A percentile compares a stretch with the other conserved stretches of the same genome.
phyloP scores from a whole-genome alignment of 2,113 vertebrate species.

The Acrocephalus arundinaceus region DNA sequence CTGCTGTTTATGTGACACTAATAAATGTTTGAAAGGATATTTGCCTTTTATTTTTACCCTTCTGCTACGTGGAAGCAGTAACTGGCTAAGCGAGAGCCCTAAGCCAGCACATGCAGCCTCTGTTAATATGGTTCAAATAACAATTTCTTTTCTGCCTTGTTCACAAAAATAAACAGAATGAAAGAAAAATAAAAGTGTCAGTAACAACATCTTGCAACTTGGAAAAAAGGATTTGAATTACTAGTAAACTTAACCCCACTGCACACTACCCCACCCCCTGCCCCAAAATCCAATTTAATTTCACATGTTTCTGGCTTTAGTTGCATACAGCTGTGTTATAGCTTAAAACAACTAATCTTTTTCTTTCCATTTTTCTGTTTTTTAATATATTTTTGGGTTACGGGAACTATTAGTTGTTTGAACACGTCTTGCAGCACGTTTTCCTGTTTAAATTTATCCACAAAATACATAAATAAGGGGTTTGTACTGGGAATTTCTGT shows the following conservation, averaged over 20 bases:
- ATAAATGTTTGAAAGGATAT: background rate
- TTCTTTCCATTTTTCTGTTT: conserved; percentile 33
- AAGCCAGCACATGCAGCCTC: background rate
- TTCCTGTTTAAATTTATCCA: conserved; percentile 58
- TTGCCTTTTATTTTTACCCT: background rate
- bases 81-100: background rate
- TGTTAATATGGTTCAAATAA: conserved; percentile 62
- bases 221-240: conserved; percentile 37
- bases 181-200: conserved; percentile 36
- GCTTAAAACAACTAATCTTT: conserved; percentile 65
- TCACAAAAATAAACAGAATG: conserved; percentile 70
- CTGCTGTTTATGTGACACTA: conserved; percentile 17
- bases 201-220: conserved; percentile 49
- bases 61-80: background rate
- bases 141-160: conserved; percentile 61
- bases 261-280: background rate
- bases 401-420: conserved; percentile 48
- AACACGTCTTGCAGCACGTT: conserved; percentile 65
- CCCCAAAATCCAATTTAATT: conserved; percentile 47
- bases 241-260: conserved; percentile 1
- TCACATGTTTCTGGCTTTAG: conserved; percentile 66
- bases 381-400: conserved; percentile 32
- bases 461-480: conserved; percentile 56
- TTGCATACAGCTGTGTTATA: conserved; percentile 67
- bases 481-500: conserved; percentile 16